Evolutionary conservation across 2,113 vertebrate genomes (phyloP).

Genomic region (Tonatia bakeri): DNA sequence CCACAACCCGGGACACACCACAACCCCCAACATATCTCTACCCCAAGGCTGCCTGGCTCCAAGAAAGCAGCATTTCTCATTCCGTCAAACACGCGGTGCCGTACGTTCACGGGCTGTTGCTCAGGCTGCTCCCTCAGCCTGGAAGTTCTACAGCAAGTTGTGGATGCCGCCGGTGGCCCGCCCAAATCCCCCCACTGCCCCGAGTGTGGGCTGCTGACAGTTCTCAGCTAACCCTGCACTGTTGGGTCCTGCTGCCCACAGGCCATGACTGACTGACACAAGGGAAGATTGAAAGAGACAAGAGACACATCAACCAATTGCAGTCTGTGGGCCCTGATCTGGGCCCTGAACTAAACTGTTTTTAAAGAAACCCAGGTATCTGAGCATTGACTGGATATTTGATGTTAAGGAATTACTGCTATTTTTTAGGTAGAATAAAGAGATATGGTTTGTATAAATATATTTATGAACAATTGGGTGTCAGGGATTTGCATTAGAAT

Average conservation of each 20-base stretch:
- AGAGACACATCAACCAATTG: not conserved
- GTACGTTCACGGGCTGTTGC: fast-evolving
- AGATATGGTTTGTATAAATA: not conserved
- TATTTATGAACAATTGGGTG: not conserved
- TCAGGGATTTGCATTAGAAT: not conserved
- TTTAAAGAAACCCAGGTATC: not conserved
- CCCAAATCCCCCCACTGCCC: not conserved
- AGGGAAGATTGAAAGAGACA: not conserved
- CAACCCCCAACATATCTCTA: not conserved
- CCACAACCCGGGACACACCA: not conserved
- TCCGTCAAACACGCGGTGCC: not conserved
- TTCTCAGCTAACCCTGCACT: not conserved
- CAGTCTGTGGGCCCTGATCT: not conserved
- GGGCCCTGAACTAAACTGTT: not conserved
- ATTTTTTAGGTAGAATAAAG: not conserved
- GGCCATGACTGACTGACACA: not conserved
- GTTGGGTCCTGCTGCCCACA: not conserved
- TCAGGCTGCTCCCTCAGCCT: not conserved
- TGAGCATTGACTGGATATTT: not conserved
- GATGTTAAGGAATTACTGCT: not conserved
- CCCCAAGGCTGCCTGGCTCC: not conserved
- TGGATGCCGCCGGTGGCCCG: not conserved
- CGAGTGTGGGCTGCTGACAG: not conserved
- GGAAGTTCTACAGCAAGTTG: not conserved
- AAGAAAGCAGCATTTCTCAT: not conserved